These are phyloP conservation scores for Avahi laniger DNA, from an alignment of 2,797 vertebrate genomes.

Conservation along the genomic window DNA sequence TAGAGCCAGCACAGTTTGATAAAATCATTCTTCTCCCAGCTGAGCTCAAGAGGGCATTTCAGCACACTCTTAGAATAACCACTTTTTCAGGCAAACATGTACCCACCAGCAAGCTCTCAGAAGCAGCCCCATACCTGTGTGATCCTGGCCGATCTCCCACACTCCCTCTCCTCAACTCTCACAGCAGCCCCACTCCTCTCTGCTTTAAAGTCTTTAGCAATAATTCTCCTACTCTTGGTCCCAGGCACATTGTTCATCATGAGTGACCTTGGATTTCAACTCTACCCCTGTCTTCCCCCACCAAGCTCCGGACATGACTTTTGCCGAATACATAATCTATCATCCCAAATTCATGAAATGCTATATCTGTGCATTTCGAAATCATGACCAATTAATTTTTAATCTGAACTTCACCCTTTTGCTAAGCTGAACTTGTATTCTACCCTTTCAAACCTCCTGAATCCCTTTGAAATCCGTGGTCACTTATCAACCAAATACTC, in stretches of 20 bases:
- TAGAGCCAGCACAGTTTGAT: not conserved
- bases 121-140: not conserved
- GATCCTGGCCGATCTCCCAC: not conserved
- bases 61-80: not conserved
- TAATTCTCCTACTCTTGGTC: too few species aligned
- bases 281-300: too few species aligned
- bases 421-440: too few species aligned
- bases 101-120: not conserved
- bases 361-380: too few species aligned
- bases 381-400: not conserved
- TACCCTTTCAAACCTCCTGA: too few species aligned
- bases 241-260: too few species aligned
- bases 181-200: not conserved
- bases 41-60: not conserved
- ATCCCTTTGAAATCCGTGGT: not conserved
- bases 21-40: not conserved
- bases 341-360: too few species aligned
- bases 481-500: not conserved
- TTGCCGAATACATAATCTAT: too few species aligned
- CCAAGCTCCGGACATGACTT: too few species aligned
- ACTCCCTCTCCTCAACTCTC: not conserved
- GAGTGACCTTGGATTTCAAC: too few species aligned
- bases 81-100: not conserved
- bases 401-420: not conserved
- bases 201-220: too few species aligned